phyloP scores from a whole-genome alignment of 2,797 vertebrate species.

The Tragopan temminckii region DNA sequence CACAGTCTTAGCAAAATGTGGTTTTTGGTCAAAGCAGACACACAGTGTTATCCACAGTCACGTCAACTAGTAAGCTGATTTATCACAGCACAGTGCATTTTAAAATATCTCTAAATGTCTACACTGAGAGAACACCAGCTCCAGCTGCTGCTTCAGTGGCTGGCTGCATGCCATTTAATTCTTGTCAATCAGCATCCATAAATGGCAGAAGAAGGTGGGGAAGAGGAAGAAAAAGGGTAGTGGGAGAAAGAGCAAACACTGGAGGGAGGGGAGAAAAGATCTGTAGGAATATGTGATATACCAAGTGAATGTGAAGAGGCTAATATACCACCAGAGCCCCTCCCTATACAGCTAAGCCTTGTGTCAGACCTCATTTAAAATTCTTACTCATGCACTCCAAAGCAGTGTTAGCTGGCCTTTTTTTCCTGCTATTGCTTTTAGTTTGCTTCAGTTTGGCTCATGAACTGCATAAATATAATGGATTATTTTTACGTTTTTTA shows the following conservation, averaged over 20 bases:
- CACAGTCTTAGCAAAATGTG: background rate
- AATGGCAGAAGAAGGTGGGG: slow-evolving; percentile 29
- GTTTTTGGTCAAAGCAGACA: background rate
- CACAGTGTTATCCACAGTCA: background rate
- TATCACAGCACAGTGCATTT: background rate
- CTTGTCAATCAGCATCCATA: slow-evolving; percentile 53
- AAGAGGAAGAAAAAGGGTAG: slow-evolving; percentile 27
- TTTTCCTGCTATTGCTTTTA: background rate
- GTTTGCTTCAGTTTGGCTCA: background rate
- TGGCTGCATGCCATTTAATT: background rate
- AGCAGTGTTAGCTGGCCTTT: background rate
- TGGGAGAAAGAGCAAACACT: slow-evolving; percentile 10
- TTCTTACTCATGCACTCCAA: background rate
- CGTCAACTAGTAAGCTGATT: background rate
- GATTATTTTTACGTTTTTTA: background rate
- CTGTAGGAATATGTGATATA: slow-evolving; percentile 34
- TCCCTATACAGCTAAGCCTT: background rate
- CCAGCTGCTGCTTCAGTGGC: slow-evolving; percentile 9
- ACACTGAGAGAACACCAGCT: background rate
- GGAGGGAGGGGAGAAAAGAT: slow-evolving; percentile 8
- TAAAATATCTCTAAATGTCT: background rate
- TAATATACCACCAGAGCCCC: background rate
- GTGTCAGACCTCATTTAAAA: background rate
- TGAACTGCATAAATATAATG: accelerated
- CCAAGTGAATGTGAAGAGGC: background rate